These are phyloP conservation scores for Heliconius eleuchia DNA, from an alignment of 1,140 invertebrate genomes.

Conservation along the genomic window DNA sequence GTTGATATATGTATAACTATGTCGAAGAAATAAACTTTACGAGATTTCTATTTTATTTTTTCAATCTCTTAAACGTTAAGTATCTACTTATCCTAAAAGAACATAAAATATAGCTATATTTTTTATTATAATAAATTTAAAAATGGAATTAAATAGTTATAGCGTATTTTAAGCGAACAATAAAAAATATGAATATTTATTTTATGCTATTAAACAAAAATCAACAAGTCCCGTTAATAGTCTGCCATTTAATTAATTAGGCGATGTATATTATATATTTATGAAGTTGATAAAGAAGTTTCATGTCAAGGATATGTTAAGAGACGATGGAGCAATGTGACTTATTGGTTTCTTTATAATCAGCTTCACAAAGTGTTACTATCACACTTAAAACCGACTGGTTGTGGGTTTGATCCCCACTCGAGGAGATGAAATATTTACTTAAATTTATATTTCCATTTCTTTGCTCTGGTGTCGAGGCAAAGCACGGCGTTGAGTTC, in stretches of 20 bases:
- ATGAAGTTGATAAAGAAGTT: conserved; percentile 38
- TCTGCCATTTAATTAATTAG: conserved; percentile 46
- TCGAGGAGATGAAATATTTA: too few species aligned
- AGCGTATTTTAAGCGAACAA: not conserved
- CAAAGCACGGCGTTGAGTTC: too few species aligned
- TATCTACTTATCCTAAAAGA: not conserved
- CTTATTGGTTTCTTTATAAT: not conserved
- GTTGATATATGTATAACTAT: not conserved
- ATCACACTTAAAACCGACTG: too few species aligned
- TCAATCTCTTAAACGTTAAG: not conserved
- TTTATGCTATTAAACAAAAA: conserved; percentile 38
- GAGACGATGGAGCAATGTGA: not conserved
- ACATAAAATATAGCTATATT: not conserved
- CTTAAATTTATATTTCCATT: too few species aligned
- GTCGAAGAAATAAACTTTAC: not conserved
- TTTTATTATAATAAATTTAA: not conserved
- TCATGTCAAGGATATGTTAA: conserved; percentile 46
- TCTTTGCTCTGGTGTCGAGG: too few species aligned
- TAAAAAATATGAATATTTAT: conserved; percentile 50
- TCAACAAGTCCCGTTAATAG: conserved; percentile 39
- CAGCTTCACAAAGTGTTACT: too few species aligned
- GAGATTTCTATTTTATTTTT: not conserved
- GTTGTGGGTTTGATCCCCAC: too few species aligned
- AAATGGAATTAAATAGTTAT: not conserved
- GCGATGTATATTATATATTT: conserved; percentile 49